Conservation (phyloP, 1,140 invertebrate genomes). For the Ceratosolen fusciceps region DNA sequence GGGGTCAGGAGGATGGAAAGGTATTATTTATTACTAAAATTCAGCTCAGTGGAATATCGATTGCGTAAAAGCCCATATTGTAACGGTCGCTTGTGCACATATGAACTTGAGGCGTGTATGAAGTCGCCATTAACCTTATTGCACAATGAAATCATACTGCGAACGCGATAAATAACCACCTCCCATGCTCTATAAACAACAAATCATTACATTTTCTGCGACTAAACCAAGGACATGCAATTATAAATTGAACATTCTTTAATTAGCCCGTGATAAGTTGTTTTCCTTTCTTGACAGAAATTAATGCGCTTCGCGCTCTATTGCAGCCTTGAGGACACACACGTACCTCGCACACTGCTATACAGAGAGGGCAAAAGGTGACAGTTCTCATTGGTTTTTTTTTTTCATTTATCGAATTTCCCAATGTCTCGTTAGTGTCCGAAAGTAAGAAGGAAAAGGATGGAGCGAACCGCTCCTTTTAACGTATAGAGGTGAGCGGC, state of each 20-base stretch:
- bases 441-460: too few relatives aligned
- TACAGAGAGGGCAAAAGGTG: too few relatives aligned
- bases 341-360: neutral
- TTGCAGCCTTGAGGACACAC: neutral
- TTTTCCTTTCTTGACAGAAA: neutral
- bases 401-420: too few relatives aligned
- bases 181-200: neutral
- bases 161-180: neutral
- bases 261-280: neutral
- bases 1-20: neutral
- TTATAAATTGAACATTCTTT: neutral
- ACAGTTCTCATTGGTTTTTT: too few relatives aligned
- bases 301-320: neutral
- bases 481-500: too few relatives aligned
- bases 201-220: neutral
- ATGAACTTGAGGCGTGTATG: neutral
- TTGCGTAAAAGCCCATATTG: neutral
- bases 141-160: neutral
- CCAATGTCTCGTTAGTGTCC: too few relatives aligned
- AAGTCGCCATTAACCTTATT: neutral
- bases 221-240: neutral
- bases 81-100: neutral
- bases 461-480: neutral
- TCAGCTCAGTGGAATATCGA: neutral
- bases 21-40: neutral